Percentiles rank a stretch among this genome's conserved stretches.
Evolutionary conservation across 2,888 invertebrate genomes (phyloP).

Genomic region (Stictocephala bisonia): DNA sequence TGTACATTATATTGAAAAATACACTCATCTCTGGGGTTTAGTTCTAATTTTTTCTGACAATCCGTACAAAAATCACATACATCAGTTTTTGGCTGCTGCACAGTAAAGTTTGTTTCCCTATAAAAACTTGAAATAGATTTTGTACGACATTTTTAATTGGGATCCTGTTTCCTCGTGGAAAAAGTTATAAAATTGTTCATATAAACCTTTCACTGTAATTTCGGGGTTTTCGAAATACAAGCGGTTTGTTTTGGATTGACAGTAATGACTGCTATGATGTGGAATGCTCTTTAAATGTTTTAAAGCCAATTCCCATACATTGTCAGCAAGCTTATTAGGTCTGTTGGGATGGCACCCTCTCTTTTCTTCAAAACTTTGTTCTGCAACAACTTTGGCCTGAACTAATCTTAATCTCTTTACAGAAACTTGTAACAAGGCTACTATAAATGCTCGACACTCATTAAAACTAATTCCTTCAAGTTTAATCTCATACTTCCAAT

Average conservation of each 20-base stretch:
- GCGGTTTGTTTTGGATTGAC: neutral
- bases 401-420: constrained; percentile 3
- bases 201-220: constrained; percentile 28
- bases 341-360: constrained; percentile 38
- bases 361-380: neutral
- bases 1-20: constrained; percentile 39
- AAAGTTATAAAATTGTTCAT: constrained; percentile 28
- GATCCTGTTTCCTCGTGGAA: constrained; percentile 33
- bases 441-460: neutral
- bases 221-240: constrained; percentile 39
- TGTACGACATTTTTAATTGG: constrained; percentile 44
- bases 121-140: constrained; percentile 51
- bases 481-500: constrained; percentile 33
- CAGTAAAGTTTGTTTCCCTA: constrained; percentile 46
- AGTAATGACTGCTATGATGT: constrained; percentile 42
- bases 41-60: constrained; percentile 24
- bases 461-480: neutral
- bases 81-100: constrained; percentile 50
- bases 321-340: constrained; percentile 37
- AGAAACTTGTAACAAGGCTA: constrained; percentile 1
- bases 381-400: constrained; percentile 1
- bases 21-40: constrained; percentile 47
- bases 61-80: constrained; percentile 52
- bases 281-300: constrained; percentile 45
- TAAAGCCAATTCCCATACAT: constrained; percentile 26